A percentile compares a stretch with the other conserved stretches of the same genome.
Conservation (phyloP, 2,888 invertebrate species). For the Nephrotoma appendiculata region DNA sequence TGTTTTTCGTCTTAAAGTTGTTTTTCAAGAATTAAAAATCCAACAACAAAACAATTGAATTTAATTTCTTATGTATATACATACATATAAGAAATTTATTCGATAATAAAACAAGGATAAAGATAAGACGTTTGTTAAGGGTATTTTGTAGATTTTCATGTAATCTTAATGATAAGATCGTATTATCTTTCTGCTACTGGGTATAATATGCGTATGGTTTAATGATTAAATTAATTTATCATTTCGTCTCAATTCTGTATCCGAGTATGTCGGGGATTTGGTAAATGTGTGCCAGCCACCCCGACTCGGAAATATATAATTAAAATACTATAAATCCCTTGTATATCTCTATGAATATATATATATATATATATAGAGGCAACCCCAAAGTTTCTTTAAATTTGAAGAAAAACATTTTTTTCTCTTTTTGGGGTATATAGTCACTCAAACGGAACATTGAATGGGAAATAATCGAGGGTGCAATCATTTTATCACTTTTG, state of each 20-base stretch:
- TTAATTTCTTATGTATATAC: background rate
- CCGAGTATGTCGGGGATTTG: background rate
- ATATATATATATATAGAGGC: background rate
- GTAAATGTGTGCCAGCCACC: background rate
- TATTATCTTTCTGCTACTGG: background rate
- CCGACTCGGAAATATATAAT: background rate
- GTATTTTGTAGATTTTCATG: background rate
- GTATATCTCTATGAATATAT: background rate
- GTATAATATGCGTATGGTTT: background rate
- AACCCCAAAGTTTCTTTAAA: background rate
- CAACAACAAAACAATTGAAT: background rate
- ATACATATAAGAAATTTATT: background rate
- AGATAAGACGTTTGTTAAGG: background rate
- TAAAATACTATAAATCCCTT: background rate
- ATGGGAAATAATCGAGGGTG: background rate
- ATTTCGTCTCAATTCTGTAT: background rate
- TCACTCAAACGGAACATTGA: background rate
- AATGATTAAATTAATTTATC: background rate
- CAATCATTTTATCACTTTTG: background rate
- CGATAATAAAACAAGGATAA: background rate
- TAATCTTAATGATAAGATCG: background rate
- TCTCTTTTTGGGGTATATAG: background rate
- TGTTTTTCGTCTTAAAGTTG: background rate
- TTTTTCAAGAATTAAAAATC: background rate
- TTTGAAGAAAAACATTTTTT: background rate